Conservation (phyloP, 2,888 invertebrate species). For the Labia minor region DNA sequence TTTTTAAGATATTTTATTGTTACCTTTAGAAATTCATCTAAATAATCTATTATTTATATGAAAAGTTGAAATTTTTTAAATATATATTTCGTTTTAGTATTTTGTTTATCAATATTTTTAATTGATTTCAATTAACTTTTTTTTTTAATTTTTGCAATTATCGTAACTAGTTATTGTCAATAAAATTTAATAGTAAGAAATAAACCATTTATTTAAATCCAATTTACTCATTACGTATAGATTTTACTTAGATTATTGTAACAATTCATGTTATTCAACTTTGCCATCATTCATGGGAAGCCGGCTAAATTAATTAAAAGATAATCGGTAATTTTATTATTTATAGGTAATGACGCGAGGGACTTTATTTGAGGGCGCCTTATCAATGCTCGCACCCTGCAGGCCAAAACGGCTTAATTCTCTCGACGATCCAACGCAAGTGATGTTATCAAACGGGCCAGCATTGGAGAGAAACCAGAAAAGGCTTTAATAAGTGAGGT, state of each 20-base stretch:
- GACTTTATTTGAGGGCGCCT: constrained; percentile 6
- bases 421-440: background rate
- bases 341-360: background rate
- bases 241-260: background rate
- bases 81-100: too few species aligned
- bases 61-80: too few species aligned
- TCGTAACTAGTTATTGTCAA: too few species aligned
- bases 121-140: too few species aligned
- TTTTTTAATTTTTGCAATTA: too few species aligned
- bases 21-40: too few species aligned
- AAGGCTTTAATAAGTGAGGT: background rate
- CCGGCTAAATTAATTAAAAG: background rate
- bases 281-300: background rate
- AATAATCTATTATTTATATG: too few species aligned
- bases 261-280: background rate
- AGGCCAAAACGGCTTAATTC: constrained; percentile 8
- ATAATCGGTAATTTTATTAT: constrained; percentile 1
- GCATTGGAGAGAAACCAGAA: background rate
- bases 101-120: too few species aligned
- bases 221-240: too few species aligned
- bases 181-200: too few species aligned
- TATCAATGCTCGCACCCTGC: constrained; percentile 13
- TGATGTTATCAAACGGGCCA: background rate
- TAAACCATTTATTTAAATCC: too few species aligned
- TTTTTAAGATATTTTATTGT: too few species aligned